A percentile compares a stretch with the other conserved stretches of the same genome.
Conservation (phyloP, 2,888 invertebrate species). For the Trilocha varians region DNA sequence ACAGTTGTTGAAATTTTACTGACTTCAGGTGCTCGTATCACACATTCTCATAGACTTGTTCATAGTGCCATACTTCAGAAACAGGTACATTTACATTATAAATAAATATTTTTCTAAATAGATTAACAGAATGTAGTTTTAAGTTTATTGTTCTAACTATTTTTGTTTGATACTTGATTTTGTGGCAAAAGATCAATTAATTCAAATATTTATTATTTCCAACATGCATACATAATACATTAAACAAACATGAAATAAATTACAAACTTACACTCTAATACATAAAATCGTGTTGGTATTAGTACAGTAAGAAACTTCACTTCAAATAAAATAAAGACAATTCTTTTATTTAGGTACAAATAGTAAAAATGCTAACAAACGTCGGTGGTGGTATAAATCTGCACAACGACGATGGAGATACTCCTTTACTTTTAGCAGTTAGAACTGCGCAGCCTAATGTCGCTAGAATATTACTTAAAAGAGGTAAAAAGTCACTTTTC, state of each 20-base stretch:
- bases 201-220: no score
- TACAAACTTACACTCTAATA: no score
- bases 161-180: conserved; percentile 1
- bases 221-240: no score
- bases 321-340: not conserved
- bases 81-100: conserved; percentile 42
- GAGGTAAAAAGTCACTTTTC: no score
- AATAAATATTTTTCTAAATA: not conserved
- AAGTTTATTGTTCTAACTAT: no score
- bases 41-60: conserved; percentile 79
- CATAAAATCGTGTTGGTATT: no score
- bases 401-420: conserved; percentile 77
- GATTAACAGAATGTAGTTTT: not conserved
- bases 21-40: conserved; percentile 77
- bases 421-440: conserved; percentile 77
- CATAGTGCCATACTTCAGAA: conserved; percentile 78
- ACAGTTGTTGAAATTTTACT: conserved; percentile 74
- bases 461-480: conserved; percentile 64
- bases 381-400: conserved; percentile 75
- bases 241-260: no score
- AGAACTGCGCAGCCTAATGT: conserved; percentile 61
- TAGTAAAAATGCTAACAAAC: conserved; percentile 68
- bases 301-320: no score
- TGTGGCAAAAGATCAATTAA: not conserved
- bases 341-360: conserved; percentile 47